Evolutionary conservation across 2,888 invertebrate genomes (phyloP).

Genomic region (Mylabris sibirica): DNA sequence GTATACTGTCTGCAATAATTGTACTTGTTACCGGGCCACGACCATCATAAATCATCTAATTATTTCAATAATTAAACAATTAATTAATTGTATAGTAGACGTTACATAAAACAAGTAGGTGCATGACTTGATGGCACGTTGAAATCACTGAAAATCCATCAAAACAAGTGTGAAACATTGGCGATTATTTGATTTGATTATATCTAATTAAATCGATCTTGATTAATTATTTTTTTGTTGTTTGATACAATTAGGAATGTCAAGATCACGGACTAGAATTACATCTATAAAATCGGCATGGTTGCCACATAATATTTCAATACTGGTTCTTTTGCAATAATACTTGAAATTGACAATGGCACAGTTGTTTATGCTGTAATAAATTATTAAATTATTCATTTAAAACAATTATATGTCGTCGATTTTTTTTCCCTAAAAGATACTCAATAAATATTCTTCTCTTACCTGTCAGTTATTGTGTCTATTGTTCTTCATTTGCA

Average conservation of each 20-base stretch:
- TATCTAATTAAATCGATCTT: conserved; percentile 16
- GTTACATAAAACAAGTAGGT: neutral
- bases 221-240: conserved; percentile 27
- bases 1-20: conserved; percentile 34
- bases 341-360: conserved; percentile 30
- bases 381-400: conserved; percentile 36
- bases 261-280: conserved; percentile 56
- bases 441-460: conserved; percentile 4
- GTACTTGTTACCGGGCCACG: neutral
- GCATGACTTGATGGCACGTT: neutral
- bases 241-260: conserved; percentile 42
- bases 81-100: neutral
- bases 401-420: neutral
- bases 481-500: neutral
- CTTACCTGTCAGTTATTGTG: conserved; percentile 16
- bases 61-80: neutral
- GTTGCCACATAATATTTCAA: conserved; percentile 45
- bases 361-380: conserved; percentile 33
- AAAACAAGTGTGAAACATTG: neutral
- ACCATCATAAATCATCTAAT: neutral
- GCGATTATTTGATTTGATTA: conserved; percentile 10
- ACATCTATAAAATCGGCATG: conserved; percentile 34
- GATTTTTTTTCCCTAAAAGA: neutral
- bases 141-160: neutral
- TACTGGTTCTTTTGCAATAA: conserved; percentile 40